phyloP scores from a whole-genome alignment of 2,113 vertebrate species.

The Bombycilla garrulus region DNA sequence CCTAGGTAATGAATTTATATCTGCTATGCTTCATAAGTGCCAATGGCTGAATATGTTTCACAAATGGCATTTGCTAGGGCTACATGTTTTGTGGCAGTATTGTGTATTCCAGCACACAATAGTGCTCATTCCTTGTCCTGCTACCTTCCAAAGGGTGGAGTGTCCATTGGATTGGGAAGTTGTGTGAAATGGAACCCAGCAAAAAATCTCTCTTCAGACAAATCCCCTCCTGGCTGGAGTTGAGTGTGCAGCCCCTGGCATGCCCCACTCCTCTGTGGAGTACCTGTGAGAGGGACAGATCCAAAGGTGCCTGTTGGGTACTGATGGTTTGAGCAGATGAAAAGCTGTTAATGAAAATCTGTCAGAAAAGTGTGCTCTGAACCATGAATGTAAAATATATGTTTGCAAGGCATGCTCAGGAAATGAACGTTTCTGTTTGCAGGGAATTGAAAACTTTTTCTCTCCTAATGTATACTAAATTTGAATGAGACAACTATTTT shows the following conservation, averaged over 20 bases:
- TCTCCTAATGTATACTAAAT: neutral
- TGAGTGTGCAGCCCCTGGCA: neutral
- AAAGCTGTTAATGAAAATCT: neutral
- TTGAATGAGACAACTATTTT: neutral
- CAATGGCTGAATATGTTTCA: neutral
- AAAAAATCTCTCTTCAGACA: neutral
- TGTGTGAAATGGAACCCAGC: neutral
- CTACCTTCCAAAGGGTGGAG: neutral
- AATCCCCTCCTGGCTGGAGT: neutral
- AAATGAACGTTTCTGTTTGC: neutral
- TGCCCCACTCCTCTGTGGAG: neutral
- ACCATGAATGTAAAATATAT: neutral
- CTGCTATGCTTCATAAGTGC: neutral
- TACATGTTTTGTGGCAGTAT: rapidly evolving
- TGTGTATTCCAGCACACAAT: neutral
- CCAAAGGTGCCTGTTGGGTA: neutral
- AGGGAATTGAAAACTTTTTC: neutral
- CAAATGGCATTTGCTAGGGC: neutral
- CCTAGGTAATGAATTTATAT: neutral
- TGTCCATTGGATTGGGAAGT: neutral
- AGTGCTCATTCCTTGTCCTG: rapidly evolving
- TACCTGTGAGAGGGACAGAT: rapidly evolving
- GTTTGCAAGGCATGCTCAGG: neutral
- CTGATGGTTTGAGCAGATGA: neutral
- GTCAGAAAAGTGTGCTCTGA: neutral